Evolutionary conservation across 2,888 invertebrate species (phyloP), one percentile per base, ranked within the genome.

Genomic region (Epistrophella euchroma): DNA sequence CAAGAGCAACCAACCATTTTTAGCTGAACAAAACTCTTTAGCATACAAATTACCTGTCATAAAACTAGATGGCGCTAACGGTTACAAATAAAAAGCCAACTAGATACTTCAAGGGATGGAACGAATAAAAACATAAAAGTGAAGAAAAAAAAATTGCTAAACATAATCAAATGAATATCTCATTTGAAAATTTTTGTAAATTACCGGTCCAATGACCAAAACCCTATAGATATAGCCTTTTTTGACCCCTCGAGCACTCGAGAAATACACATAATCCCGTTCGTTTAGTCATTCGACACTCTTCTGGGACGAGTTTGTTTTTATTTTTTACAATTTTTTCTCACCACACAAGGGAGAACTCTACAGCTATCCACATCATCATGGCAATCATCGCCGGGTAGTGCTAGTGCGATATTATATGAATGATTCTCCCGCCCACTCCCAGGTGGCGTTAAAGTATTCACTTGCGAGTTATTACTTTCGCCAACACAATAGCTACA

Each of bases 51-150:
- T 66, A 37, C 74, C 62, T 43, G n/a, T 43, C 70, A 81, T 77
- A 86, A 81, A 81, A 76, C 80, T 73, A 86, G 85, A 86, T 81
- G 81, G 81, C 77, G 70, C 77, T 77, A 73, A 52, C 62, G 35
- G 37, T 64, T 47, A 35, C 43, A 60, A 58, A 68, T 56, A 70
- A 70, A 78, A 78, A 62, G 13, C 22, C 60, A 75, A 81, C 55
- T 62, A 60, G 13, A 4, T 40, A 70, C 68, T 47, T 32, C 28
- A 37, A 11, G 7, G 25, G 32, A 45, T 2, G 35, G 6, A 10
- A 5, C 2, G 7, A 19, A 45, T 15, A 32, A 35, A 40, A 40
- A 5, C 15, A 40, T 1, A 37, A 55, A 15, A 28, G 22, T 13
- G 22, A 77, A 25, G 64, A 7, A 37, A 43, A 64, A 74, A 52